These are phyloP conservation scores for Drosophila meridionalis DNA, from an alignment of 2,888 invertebrate genomes.

Conservation along the genomic window DNA sequence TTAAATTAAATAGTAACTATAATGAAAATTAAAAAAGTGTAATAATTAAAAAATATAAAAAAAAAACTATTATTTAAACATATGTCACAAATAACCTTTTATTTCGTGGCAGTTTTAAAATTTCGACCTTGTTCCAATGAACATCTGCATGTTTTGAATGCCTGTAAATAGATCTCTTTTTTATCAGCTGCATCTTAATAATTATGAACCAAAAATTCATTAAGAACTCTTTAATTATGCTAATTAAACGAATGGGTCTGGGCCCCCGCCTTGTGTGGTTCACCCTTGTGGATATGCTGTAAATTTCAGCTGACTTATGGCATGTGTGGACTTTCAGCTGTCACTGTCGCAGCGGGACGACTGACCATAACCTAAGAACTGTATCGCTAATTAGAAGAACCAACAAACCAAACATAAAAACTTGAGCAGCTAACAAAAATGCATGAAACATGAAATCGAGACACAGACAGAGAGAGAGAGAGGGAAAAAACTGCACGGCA, in stretches of 20 bases:
- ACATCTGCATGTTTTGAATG: background rate
- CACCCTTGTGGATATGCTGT: slow-evolving; percentile 16
- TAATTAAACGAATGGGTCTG: slow-evolving; percentile 24
- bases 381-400: slow-evolving; percentile 63
- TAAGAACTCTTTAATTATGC: slow-evolving; percentile 29
- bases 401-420: slow-evolving; percentile 36
- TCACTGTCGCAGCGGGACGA: slow-evolving; percentile 58
- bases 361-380: slow-evolving; percentile 31
- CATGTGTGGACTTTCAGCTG: slow-evolving; percentile 60
- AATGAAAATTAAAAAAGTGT: background rate
- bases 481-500: slow-evolving; percentile 19
- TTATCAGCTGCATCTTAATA: slow-evolving; percentile 15
- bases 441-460: slow-evolving; percentile 4
- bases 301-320: slow-evolving; percentile 37
- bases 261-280: slow-evolving; percentile 7
- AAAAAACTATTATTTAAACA: background rate
- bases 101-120: background rate
- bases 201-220: slow-evolving; percentile 25
- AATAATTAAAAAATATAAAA: background rate
- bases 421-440: slow-evolving; percentile 21
- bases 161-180: background rate
- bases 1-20: background rate
- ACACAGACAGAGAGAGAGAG: background rate
- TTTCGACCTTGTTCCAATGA: background rate
- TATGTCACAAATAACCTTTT: too few species aligned